phyloP scores from a whole-genome alignment of 2,888 invertebrate species.

The Lycia hirtaria region DNA sequence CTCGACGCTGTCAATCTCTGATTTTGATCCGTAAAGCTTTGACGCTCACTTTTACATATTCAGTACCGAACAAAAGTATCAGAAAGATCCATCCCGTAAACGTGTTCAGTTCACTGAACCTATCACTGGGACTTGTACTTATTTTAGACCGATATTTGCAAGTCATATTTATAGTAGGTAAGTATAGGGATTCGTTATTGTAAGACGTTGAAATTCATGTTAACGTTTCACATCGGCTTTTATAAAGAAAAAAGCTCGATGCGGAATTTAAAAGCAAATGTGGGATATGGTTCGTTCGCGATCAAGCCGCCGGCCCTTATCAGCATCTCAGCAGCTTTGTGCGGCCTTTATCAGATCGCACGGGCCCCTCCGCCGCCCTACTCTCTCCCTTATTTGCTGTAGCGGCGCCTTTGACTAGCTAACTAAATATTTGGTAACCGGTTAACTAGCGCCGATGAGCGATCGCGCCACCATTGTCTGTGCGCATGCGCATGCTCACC shows the following conservation, averaged over 20 bases:
- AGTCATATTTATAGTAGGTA: constrained; percentile 60
- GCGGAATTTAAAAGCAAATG: constrained; percentile 58
- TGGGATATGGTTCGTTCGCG: constrained; percentile 60
- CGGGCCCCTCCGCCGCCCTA: constrained; percentile 53
- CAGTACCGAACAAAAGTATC: constrained; percentile 55
- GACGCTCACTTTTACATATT: constrained; percentile 60
- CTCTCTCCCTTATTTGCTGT: constrained; percentile 66
- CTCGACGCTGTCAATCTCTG: constrained; percentile 52
- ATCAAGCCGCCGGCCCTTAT: constrained; percentile 64
- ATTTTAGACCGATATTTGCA: constrained; percentile 72
- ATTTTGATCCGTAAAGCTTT: constrained; percentile 56
- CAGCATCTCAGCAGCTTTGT: constrained; percentile 72
- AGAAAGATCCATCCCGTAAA: constrained; percentile 44
- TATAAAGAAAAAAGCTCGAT: constrained; percentile 33
- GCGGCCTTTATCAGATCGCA: constrained; percentile 71
- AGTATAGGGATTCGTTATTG: constrained; percentile 29
- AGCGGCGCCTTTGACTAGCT: constrained; percentile 78
- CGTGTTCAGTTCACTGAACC: constrained; percentile 62
- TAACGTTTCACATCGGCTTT: constrained; percentile 25
- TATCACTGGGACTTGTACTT: constrained; percentile 72
- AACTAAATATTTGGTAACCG: constrained; percentile 79
- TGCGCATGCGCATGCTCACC: constrained; percentile 72
- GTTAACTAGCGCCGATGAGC: constrained; percentile 79
- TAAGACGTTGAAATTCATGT: constrained; percentile 17
- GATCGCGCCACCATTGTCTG: constrained; percentile 76